Percentiles rank a stretch among this genome's conserved stretches.
These are phyloP conservation scores for Cricetomys ansorgei DNA, from an alignment of 2,113 vertebrate genomes.

Conservation along the genomic window DNA sequence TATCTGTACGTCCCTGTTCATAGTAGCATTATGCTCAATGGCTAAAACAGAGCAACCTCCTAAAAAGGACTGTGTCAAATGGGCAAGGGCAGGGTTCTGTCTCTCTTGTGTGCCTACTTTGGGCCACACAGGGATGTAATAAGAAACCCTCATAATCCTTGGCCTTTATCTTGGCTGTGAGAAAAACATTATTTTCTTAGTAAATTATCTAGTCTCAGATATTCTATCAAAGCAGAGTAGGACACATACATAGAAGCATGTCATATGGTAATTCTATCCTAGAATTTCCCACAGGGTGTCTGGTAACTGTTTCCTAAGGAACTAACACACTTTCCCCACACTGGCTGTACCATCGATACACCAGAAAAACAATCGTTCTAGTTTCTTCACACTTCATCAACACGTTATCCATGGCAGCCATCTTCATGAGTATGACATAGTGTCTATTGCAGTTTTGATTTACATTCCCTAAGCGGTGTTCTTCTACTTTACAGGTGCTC, in stretches of 20 bases:
- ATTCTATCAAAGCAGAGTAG: not conserved
- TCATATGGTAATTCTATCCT: not conserved
- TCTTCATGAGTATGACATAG: not conserved
- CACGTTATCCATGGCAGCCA: not conserved
- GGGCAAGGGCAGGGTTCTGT: not conserved
- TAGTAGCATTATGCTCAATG: not conserved
- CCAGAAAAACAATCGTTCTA: not conserved
- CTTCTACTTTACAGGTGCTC: not conserved
- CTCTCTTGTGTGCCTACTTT: not conserved
- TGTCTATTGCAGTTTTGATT: not conserved
- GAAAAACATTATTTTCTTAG: not conserved
- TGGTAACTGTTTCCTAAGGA: not conserved
- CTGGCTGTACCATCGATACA: not conserved
- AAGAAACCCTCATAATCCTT: not conserved
- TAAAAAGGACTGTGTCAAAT: not conserved
- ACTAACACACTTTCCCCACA: not conserved
- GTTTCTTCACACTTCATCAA: not conserved
- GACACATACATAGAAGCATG: too few relatives aligned
- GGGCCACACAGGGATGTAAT: not conserved
- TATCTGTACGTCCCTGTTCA: not conserved
- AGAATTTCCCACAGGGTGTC: not conserved
- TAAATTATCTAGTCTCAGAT: not conserved
- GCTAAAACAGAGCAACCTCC: too few relatives aligned
- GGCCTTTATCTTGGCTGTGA: not conserved
- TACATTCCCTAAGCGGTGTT: not conserved